Percentiles rank a stretch among this genome's conserved stretches.
These are phyloP conservation scores for Heptranchias perlo DNA, from an alignment of 2,113 vertebrate genomes.

Conservation along the genomic window DNA sequence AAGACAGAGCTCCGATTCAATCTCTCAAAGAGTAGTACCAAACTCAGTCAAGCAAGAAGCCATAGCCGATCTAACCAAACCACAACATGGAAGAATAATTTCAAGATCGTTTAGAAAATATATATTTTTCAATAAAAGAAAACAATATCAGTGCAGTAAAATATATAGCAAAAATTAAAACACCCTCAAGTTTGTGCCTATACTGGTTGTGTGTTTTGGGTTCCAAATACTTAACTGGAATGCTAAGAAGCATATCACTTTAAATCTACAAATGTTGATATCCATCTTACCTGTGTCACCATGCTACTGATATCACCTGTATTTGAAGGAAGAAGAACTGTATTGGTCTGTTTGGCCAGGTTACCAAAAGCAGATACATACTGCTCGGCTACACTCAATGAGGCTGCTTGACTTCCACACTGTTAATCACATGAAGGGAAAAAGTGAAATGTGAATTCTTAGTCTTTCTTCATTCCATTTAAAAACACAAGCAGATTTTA, in stretches of 20 bases:
- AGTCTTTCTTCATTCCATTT: background rate
- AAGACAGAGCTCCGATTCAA: background rate
- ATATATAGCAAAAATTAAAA: background rate
- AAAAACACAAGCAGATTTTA: background rate
- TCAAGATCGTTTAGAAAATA: background rate
- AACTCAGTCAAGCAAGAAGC: background rate
- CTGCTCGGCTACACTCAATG: conserved; percentile 84
- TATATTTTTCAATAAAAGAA: background rate
- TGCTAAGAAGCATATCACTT: background rate
- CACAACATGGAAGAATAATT: background rate
- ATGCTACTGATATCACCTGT: conserved; percentile 76
- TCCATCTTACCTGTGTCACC: conserved; percentile 80
- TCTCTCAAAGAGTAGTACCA: background rate
- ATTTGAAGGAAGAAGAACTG: conserved; percentile 80
- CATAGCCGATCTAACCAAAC: background rate
- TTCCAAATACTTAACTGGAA: background rate
- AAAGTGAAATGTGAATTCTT: background rate
- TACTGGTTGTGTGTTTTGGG: background rate
- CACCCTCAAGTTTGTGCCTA: background rate
- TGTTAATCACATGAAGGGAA: conserved; percentile 44
- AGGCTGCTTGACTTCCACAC: conserved; percentile 81
- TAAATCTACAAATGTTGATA: background rate
- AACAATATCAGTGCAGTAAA: background rate
- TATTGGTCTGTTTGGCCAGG: conserved; percentile 89
- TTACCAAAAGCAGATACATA: conserved; percentile 88